Percentiles rank a stretch among this genome's conserved stretches.
Evolutionary conservation across 2,888 invertebrate species (phyloP).

Genomic region (Rhagonycha fulva): DNA sequence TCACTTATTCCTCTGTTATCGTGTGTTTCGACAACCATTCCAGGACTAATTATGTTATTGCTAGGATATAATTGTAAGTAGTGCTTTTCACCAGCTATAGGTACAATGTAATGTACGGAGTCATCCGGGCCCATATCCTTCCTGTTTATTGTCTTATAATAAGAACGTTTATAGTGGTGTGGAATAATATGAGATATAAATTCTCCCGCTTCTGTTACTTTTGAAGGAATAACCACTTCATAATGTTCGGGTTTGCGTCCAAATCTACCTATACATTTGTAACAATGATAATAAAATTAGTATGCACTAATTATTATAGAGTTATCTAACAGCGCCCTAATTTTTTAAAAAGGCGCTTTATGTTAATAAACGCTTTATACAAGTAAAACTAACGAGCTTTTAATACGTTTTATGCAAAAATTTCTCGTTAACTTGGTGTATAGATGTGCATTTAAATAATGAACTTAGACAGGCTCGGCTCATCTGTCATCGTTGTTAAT

Average conservation of each 20-base stretch:
- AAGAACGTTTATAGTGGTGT: constrained; percentile 43
- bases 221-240: constrained; percentile 50
- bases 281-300: constrained; percentile 2
- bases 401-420: constrained; percentile 17
- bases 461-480: constrained; percentile 14
- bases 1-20: constrained; percentile 34
- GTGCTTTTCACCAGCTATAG: constrained; percentile 48
- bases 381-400: constrained; percentile 13
- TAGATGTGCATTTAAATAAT: constrained; percentile 24
- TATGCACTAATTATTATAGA: not conserved
- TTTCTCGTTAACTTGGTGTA: constrained; percentile 17
- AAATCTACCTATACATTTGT: constrained; percentile 14
- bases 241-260: constrained; percentile 31
- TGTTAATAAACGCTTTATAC: not conserved
- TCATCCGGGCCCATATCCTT: constrained; percentile 35
- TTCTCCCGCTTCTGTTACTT: constrained; percentile 46
- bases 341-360: not conserved
- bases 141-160: not conserved
- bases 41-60: constrained; percentile 50
- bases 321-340: not conserved
- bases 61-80: constrained; percentile 50
- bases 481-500: constrained; percentile 20
- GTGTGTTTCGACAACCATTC: constrained; percentile 47
- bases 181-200: constrained; percentile 50
- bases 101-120: constrained; percentile 49